A percentile compares a stretch with the other conserved stretches of the same genome.
phyloP scores from a whole-genome alignment of 2,888 invertebrate genomes.

The Sylvicola fuscatus region DNA sequence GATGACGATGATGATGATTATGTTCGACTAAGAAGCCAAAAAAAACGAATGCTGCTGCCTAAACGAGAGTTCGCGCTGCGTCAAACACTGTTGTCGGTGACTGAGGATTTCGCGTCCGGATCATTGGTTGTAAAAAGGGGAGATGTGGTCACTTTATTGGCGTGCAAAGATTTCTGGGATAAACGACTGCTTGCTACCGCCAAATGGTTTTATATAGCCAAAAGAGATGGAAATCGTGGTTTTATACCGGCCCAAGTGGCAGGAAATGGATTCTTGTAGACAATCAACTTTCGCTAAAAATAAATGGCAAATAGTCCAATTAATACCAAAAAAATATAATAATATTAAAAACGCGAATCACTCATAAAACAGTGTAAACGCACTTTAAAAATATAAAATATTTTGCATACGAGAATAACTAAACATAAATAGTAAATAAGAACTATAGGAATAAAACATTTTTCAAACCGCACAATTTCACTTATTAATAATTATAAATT shows the following conservation, averaged over 20 bases:
- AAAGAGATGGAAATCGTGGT: slow-evolving; percentile 47
- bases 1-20: slow-evolving; percentile 14
- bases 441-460: too few species aligned
- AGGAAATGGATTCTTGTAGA: slow-evolving; percentile 47
- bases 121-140: slow-evolving; percentile 45
- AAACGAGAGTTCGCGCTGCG: slow-evolving; percentile 19
- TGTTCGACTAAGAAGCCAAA: slow-evolving; percentile 13
- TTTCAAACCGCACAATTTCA: too few species aligned
- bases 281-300: too few species aligned
- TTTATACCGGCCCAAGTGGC: slow-evolving; percentile 60
- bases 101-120: slow-evolving; percentile 39
- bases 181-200: slow-evolving; percentile 24
- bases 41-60: not conserved
- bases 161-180: slow-evolving; percentile 22
- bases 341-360: too few species aligned
- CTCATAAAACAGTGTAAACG: too few species aligned
- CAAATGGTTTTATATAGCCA: slow-evolving; percentile 60
- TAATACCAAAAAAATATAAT: too few species aligned
- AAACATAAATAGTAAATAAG: too few species aligned
- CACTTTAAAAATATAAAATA: too few species aligned
- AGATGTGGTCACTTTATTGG: slow-evolving; percentile 51
- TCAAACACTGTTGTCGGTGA: slow-evolving; percentile 50
- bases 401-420: too few species aligned
- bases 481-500: too few species aligned
- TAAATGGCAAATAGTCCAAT: too few species aligned